These are phyloP conservation scores for Drosophila teissieri DNA, from an alignment of 1,140 invertebrate genomes.

Conservation along the genomic window DNA sequence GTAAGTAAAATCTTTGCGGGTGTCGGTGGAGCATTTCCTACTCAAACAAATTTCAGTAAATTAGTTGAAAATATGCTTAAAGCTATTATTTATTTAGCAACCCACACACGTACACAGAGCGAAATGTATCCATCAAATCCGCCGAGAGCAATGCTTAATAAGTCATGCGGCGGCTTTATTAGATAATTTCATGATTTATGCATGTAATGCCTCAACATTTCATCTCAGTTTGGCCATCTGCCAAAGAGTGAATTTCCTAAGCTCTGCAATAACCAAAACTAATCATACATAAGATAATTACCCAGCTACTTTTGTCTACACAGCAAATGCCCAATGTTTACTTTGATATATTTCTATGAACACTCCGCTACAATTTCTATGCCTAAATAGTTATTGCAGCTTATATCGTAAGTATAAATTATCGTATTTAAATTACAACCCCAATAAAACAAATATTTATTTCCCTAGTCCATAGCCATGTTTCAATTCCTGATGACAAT, in stretches of 20 bases:
- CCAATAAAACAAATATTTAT: no score
- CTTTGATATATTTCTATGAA: background rate
- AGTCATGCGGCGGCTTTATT: slow-evolving; percentile 59
- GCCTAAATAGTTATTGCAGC: no score
- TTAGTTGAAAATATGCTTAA: slow-evolving; percentile 55
- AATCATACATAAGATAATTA: slow-evolving; percentile 44
- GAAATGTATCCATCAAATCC: slow-evolving; percentile 41
- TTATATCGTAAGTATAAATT: no score
- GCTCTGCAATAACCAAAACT: slow-evolving; percentile 39
- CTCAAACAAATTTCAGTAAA: slow-evolving; percentile 46
- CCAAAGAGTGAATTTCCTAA: background rate
- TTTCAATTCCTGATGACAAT: background rate
- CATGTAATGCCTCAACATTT: slow-evolving; percentile 25
- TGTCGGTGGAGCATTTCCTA: background rate
- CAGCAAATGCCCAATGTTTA: slow-evolving; percentile 8
- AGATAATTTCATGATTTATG: slow-evolving; percentile 71
- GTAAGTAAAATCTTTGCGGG: slow-evolving; percentile 12
- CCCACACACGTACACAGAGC: slow-evolving; percentile 21
- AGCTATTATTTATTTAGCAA: slow-evolving; percentile 45
- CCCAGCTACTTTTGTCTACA: slow-evolving; percentile 19
- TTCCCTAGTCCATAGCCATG: no score
- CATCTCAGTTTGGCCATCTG: slow-evolving; percentile 15
- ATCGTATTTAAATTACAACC: no score
- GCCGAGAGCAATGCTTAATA: slow-evolving; percentile 54
- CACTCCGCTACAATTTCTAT: slow-evolving; percentile 2